Conservation (phyloP, 1,140 invertebrate genomes). For the Trichonephila clavipes region DNA sequence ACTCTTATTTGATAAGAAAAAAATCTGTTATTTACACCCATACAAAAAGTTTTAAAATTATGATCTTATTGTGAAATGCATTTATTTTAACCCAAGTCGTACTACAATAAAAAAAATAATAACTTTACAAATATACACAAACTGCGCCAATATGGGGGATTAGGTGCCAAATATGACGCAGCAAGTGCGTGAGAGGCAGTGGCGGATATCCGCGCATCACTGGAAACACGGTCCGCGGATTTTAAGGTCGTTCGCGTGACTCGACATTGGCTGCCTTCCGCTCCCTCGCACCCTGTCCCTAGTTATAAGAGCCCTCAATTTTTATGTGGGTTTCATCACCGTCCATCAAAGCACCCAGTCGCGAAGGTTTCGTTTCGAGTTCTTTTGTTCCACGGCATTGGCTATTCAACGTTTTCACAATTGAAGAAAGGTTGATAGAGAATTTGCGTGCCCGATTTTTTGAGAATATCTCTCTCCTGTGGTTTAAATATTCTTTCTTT, state of each 20-base stretch:
- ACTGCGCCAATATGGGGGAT: neutral
- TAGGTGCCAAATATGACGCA: neutral
- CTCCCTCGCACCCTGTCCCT: neutral
- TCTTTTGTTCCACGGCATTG: neutral
- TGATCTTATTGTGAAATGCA: too few relatives aligned
- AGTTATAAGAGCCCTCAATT: neutral
- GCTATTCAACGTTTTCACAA: too few relatives aligned
- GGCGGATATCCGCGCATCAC: slow-evolving; percentile 69
- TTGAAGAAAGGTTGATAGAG: too few relatives aligned
- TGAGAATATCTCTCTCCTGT: too few relatives aligned
- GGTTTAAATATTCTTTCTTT: too few relatives aligned
- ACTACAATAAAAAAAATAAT: too few relatives aligned
- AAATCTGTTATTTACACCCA: too few relatives aligned
- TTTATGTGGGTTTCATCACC: slow-evolving; percentile 1
- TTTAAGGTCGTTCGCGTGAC: slow-evolving; percentile 76
- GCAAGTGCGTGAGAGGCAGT: neutral
- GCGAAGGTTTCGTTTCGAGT: slow-evolving; percentile 3
- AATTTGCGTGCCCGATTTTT: too few relatives aligned
- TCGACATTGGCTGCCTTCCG: slow-evolving; percentile 63
- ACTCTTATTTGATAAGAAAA: too few relatives aligned
- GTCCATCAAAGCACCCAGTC: neutral
- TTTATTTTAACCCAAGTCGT: too few relatives aligned
- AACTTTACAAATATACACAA: neutral
- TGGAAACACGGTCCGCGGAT: slow-evolving; percentile 71
- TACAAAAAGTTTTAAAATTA: too few relatives aligned